Conservation (phyloP, 1,140 invertebrate genomes). For the Lysiphlebus fabarum region DNA sequence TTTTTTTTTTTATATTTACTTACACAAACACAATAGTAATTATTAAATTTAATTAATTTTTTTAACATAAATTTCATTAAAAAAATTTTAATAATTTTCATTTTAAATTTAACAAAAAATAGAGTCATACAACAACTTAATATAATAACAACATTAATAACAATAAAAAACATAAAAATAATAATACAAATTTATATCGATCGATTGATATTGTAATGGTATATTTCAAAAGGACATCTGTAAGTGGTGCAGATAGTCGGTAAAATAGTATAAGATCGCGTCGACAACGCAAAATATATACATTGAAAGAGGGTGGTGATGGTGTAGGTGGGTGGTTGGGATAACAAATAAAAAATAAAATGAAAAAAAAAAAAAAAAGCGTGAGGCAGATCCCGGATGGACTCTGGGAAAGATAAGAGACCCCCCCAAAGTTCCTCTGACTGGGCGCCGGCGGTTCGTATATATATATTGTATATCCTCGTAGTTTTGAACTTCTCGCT, state of each 20-base stretch:
- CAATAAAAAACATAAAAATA: too few relatives aligned
- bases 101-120: too few relatives aligned
- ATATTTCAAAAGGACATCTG: conserved; percentile 32
- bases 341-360: conserved; percentile 22
- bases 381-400: conserved; percentile 44
- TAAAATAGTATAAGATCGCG: too few relatives aligned
- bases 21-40: too few relatives aligned
- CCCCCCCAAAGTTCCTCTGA: conserved; percentile 48
- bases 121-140: too few relatives aligned
- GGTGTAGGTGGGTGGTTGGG: too few relatives aligned
- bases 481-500: conserved; percentile 46
- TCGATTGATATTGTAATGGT: conserved; percentile 33
- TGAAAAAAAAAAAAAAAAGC: conserved; percentile 24
- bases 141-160: too few relatives aligned
- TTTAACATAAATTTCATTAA: too few relatives aligned
- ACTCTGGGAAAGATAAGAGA: conserved; percentile 48
- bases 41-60: too few relatives aligned
- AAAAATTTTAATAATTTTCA: too few relatives aligned
- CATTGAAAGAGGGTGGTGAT: background rate
- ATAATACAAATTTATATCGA: conserved; percentile 8
- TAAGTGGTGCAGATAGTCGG: conserved; percentile 9
- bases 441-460: conserved; percentile 50
- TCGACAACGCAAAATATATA: background rate
- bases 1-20: too few relatives aligned
- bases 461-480: conserved; percentile 25